A percentile compares a stretch with the other conserved stretches of the same genome.
Evolutionary conservation across 2,888 invertebrate species (phyloP).

Genomic region (Strigamia maritima): DNA sequence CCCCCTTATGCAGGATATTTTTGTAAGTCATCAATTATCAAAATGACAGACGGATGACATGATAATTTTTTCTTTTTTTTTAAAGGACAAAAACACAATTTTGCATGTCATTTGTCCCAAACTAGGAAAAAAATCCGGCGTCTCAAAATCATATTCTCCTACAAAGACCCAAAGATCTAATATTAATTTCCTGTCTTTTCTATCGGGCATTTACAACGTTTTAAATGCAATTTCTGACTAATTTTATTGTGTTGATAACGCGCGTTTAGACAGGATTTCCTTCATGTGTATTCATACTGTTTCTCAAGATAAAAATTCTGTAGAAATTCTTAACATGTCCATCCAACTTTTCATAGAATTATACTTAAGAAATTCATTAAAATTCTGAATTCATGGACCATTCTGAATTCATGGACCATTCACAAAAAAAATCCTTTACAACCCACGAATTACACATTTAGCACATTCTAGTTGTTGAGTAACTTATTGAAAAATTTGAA

Average conservation of each 20-base stretch:
- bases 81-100: neutral
- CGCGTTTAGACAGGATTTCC: constrained; percentile 34
- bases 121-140: neutral
- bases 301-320: constrained; percentile 13
- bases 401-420: neutral
- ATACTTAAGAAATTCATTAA: neutral
- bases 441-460: too few species aligned
- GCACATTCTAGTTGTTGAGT: too few species aligned
- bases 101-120: neutral
- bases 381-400: neutral
- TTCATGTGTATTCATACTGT: constrained; percentile 35
- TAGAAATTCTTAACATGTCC: neutral
- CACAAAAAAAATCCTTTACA: neutral
- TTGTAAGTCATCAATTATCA: constrained; percentile 7
- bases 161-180: neutral
- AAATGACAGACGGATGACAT: constrained; percentile 12
- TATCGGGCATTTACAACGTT: constrained; percentile 27
- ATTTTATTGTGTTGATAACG: constrained; percentile 32
- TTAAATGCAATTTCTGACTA: constrained; percentile 32
- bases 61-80: neutral
- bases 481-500: too few species aligned
- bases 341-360: neutral
- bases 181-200: constrained; percentile 28
- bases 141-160: neutral
- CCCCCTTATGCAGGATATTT: constrained; percentile 20